These are phyloP conservation scores for Chrysomallon squamiferum DNA, from an alignment of 1,140 invertebrate species.

Conservation along the genomic window DNA sequence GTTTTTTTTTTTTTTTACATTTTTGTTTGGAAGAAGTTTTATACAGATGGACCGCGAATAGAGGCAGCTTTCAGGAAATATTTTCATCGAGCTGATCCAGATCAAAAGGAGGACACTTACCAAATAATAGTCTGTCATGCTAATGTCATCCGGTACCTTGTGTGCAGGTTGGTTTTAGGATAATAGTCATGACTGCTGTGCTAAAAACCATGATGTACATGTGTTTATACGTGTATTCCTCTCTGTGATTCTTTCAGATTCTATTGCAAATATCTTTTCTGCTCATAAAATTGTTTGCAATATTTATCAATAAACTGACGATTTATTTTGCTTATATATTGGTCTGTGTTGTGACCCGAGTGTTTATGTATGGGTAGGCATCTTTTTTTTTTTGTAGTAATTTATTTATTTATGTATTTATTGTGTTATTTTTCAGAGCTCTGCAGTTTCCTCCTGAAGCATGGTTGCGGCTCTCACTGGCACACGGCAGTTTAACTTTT, in stretches of 20 bases:
- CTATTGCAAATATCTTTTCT: not conserved
- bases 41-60: constrained; percentile 92
- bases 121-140: constrained; percentile 97
- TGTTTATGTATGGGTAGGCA: too few relatives aligned
- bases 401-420: too few relatives aligned
- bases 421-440: constrained; percentile 77
- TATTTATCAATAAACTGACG: too few relatives aligned
- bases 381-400: too few relatives aligned
- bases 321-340: too few relatives aligned
- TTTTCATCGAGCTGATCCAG: constrained; percentile 85
- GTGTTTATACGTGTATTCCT: not conserved
- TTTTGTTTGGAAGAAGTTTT: constrained; percentile 75
- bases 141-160: constrained; percentile 97
- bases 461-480: constrained; percentile 90
- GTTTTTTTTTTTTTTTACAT: constrained; percentile 2
- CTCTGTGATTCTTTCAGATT: not conserved
- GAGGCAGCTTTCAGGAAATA: constrained; percentile 95
- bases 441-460: constrained; percentile 97
- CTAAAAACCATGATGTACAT: not conserved
- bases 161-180: constrained; percentile 77
- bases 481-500: constrained; percentile 94
- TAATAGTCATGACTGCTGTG: too few relatives aligned
- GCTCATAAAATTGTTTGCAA: not conserved
- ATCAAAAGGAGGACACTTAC: constrained; percentile 84
- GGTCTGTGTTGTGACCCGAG: too few relatives aligned